Conservation (phyloP, 2,113 vertebrate genomes). For the Seriola rivoliana region DNA sequence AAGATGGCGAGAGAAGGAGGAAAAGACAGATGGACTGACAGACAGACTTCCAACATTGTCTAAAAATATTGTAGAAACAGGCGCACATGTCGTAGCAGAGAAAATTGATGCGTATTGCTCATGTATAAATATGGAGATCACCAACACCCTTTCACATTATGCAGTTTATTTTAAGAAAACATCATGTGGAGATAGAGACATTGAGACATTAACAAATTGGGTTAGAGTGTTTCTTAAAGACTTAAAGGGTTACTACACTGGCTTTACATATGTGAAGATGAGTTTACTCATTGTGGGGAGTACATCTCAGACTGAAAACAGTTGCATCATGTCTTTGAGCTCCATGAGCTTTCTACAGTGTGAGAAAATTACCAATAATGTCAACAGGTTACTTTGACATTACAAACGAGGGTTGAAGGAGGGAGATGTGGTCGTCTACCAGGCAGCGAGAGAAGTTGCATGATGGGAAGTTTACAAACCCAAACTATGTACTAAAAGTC, state of each 20-base stretch:
- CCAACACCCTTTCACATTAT: background rate
- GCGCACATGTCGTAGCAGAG: background rate
- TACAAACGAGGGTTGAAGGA: no score
- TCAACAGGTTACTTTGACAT: background rate
- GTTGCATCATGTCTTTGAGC: background rate
- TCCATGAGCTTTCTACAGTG: background rate
- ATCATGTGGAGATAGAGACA: background rate
- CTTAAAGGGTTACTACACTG: background rate
- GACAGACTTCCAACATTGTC: conserved; percentile 47
- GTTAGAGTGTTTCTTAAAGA: background rate
- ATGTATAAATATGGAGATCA: background rate
- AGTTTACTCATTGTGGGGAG: background rate
- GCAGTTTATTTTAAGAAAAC: conserved; percentile 1
- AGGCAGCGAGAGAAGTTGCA: background rate
- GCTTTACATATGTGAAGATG: background rate
- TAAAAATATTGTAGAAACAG: conserved; percentile 43
- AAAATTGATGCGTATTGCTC: background rate
- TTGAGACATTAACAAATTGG: background rate
- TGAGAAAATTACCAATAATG: background rate
- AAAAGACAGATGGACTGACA: conserved; percentile 46
- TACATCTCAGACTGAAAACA: background rate
- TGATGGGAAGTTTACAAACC: background rate
- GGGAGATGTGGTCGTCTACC: background rate
- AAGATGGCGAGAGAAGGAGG: conserved; percentile 4
- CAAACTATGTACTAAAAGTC: background rate